Conservation (phyloP, 2,888 invertebrate species). For the Shargacucullia verbasci region DNA sequence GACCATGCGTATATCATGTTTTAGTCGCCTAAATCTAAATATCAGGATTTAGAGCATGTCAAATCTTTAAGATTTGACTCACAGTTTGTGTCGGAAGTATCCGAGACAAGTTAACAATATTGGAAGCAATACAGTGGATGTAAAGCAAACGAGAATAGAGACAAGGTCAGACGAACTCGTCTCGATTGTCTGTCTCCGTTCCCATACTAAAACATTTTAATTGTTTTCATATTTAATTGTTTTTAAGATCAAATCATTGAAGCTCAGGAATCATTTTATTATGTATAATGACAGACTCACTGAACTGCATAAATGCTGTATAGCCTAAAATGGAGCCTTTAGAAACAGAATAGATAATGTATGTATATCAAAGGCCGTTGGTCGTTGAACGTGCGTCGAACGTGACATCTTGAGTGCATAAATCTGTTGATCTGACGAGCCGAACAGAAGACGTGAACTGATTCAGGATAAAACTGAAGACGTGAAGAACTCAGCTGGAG, state of each 20-base stretch:
- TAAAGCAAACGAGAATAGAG: slow-evolving; percentile 46
- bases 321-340: too few relatives aligned
- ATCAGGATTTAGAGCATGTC: slow-evolving; percentile 7
- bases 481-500: too few relatives aligned
- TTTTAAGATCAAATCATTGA: neutral
- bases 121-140: slow-evolving; percentile 30
- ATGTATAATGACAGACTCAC: too few relatives aligned
- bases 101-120: slow-evolving; percentile 22
- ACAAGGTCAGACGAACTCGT: slow-evolving; percentile 44
- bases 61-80: slow-evolving; percentile 3
- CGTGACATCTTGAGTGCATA: too few relatives aligned
- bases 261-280: too few relatives aligned
- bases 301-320: too few relatives aligned
- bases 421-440: too few relatives aligned
- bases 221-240: slow-evolving; percentile 7
- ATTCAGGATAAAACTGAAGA: too few relatives aligned
- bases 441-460: too few relatives aligned
- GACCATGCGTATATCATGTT: slow-evolving; percentile 8
- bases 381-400: too few relatives aligned
- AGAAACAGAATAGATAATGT: too few relatives aligned
- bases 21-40: slow-evolving; percentile 9
- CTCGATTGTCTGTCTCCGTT: slow-evolving; percentile 30
- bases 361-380: too few relatives aligned
- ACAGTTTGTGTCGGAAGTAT: slow-evolving; percentile 19
- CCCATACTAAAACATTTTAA: slow-evolving; percentile 19